Evolutionary conservation across 2,888 invertebrate genomes (phyloP).

Genomic region (Drosophila paucipuncta): DNA sequence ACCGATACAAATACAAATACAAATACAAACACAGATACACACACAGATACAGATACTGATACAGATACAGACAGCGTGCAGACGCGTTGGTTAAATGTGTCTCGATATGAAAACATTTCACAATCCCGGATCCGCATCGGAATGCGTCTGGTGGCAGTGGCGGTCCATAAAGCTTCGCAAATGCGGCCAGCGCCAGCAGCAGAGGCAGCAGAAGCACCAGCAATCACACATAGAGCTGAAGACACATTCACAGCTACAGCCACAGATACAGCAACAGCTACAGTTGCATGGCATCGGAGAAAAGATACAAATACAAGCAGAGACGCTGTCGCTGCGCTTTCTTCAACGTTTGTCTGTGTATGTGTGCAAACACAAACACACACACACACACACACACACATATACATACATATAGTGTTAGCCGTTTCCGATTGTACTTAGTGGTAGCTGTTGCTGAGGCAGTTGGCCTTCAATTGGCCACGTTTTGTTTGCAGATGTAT

Average conservation of each 20-base stretch:
- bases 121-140: constrained; percentile 82
- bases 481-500: constrained; percentile 51
- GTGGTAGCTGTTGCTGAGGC: constrained; percentile 18
- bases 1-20: constrained; percentile 12
- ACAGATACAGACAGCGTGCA: constrained; percentile 17
- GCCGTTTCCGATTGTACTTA: constrained; percentile 25
- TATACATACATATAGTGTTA: constrained; percentile 10
- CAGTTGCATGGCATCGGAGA: constrained; percentile 19
- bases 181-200: constrained; percentile 51
- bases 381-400: neutral
- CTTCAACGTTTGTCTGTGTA: neutral
- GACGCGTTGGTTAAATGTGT: constrained; percentile 62
- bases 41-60: constrained; percentile 2
- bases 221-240: constrained; percentile 25
- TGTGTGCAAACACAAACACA: neutral
- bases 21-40: constrained; percentile 19
- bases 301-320: constrained; percentile 15
- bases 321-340: constrained; percentile 14
- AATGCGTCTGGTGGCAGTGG: constrained; percentile 67
- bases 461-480: constrained; percentile 68
- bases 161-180: constrained; percentile 68
- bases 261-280: constrained; percentile 4
- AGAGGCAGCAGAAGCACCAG: constrained; percentile 20
- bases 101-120: constrained; percentile 81
- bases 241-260: constrained; percentile 22